Conservation (phyloP, 2,113 vertebrate species). For the Mixornis gularis region DNA sequence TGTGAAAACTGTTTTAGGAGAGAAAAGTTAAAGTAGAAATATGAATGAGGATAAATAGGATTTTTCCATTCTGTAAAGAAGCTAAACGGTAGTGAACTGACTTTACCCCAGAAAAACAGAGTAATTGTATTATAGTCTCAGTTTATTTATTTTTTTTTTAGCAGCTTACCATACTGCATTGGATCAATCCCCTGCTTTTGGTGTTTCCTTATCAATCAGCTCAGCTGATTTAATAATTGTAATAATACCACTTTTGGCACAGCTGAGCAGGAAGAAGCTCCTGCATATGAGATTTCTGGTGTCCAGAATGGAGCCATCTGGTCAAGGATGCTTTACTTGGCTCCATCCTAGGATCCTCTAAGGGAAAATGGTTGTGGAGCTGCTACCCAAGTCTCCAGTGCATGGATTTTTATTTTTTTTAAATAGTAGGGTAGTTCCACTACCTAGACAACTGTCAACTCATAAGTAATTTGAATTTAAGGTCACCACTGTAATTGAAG, state of each 20-base stretch:
- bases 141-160: too few species aligned
- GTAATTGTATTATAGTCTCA: not conserved
- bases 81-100: not conserved
- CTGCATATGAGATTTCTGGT: not conserved
- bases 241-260: not conserved
- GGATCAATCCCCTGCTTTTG: not conserved
- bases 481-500: not conserved
- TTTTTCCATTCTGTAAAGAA: not conserved
- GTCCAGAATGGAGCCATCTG: not conserved
- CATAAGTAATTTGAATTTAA: not conserved
- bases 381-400: not conserved
- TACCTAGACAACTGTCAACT: not conserved
- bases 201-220: not conserved
- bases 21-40: not conserved
- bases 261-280: not conserved
- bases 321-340: not conserved
- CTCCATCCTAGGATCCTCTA: not conserved
- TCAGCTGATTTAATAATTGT: not conserved
- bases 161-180: not conserved
- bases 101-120: not conserved
- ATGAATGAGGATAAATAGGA: not conserved
- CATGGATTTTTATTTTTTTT: not conserved
- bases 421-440: not conserved
- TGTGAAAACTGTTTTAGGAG: not conserved
- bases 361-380: not conserved